Conservation (phyloP, 2,797 vertebrate genomes). For the Leucoraja ocellata region DNA sequence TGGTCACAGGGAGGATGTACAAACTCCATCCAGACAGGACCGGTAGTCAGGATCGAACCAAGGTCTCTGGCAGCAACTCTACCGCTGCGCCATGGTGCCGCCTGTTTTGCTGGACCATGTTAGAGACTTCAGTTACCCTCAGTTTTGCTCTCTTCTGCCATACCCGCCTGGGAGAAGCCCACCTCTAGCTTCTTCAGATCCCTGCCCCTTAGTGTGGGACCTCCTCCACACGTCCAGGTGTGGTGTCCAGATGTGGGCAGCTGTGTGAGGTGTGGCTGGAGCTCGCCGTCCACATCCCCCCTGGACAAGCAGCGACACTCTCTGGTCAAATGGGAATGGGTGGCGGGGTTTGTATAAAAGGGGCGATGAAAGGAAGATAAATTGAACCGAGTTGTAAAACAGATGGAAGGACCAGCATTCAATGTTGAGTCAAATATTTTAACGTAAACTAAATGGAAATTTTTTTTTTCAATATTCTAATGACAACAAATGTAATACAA, state of each 20-base stretch:
- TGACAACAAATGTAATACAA: not conserved
- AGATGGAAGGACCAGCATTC: not conserved
- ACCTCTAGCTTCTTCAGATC: no score
- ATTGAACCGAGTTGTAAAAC: not conserved
- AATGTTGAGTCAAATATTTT: slow-evolving; percentile 4
- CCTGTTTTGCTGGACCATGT: no score
- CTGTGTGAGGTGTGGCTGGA: not conserved
- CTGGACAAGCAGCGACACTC: not conserved
- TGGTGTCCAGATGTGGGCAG: not conserved
- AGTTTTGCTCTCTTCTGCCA: no score
- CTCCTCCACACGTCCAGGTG: not conserved
- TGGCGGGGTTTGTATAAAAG: not conserved
- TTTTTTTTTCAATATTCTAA: not conserved
- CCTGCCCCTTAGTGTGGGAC: no score
- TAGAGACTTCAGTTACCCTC: no score
- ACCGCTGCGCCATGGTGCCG: no score
- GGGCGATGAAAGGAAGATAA: not conserved
- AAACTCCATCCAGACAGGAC: no score
- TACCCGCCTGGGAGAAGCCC: no score
- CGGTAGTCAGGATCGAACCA: no score
- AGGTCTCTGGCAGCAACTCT: no score
- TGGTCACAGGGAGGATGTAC: no score
- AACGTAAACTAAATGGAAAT: slow-evolving; percentile 13
- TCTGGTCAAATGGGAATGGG: not conserved
- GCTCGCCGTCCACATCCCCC: not conserved